A percentile compares a stretch with the other conserved stretches of the same genome.
phyloP scores from a whole-genome alignment of 1,140 invertebrate species.

The Manduca sexta region DNA sequence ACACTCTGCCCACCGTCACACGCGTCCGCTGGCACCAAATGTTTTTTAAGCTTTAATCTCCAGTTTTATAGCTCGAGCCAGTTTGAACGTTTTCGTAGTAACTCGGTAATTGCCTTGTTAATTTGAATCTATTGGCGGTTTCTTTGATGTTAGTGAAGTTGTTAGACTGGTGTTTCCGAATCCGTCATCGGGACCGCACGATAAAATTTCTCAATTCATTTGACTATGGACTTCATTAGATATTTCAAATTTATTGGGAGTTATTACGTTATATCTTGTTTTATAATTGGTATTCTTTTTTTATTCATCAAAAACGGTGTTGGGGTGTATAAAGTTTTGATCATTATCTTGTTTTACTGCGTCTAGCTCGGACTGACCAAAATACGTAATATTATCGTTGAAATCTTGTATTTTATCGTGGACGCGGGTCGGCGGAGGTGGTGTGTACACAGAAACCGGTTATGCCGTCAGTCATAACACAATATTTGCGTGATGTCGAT shows the following conservation, averaged over 20 bases:
- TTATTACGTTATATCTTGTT: constrained; percentile 1
- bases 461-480: constrained; percentile 24
- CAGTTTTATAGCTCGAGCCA: constrained; percentile 45
- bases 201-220: constrained; percentile 47
- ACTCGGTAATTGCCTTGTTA: constrained; percentile 65
- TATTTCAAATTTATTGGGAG: constrained; percentile 55
- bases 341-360: background rate
- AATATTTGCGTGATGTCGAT: constrained; percentile 39
- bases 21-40: constrained; percentile 20
- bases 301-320: constrained; percentile 38
- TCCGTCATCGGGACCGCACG: constrained; percentile 38
- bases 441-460: constrained; percentile 40
- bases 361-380: background rate
- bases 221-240: constrained; percentile 49
- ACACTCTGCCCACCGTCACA: too few species aligned
- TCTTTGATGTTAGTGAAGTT: constrained; percentile 52
- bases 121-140: constrained; percentile 53
- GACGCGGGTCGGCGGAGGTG: constrained; percentile 14
- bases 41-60: constrained; percentile 18
- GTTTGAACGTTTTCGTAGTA: constrained; percentile 48
- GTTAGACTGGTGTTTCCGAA: constrained; percentile 47
- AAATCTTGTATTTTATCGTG: background rate
- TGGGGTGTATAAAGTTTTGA: background rate
- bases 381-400: background rate
- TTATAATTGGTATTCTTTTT: constrained; percentile 14